A percentile compares a stretch with the other conserved stretches of the same genome.
These are phyloP conservation scores for Hemicordylus capensis DNA, from an alignment of 2,113 vertebrate genomes.

Conservation along the genomic window DNA sequence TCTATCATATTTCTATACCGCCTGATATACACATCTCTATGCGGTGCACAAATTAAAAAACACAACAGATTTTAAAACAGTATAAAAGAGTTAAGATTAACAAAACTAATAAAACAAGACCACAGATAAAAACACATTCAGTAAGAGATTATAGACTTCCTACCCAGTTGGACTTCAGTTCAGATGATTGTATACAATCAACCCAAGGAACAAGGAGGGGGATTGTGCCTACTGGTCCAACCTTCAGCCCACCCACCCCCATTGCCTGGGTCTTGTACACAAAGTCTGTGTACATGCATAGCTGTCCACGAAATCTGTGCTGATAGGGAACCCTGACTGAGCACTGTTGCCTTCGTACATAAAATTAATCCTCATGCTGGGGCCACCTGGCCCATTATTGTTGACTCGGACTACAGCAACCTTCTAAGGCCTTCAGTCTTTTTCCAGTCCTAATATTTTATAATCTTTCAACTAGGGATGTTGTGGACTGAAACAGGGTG, in stretches of 20 bases:
- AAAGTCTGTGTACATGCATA: background rate
- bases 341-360: background rate
- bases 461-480: background rate
- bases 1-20: too few species aligned
- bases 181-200: background rate
- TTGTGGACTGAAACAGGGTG: background rate
- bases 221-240: background rate
- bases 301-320: background rate
- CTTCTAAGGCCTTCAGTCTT: background rate
- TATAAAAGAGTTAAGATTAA: too few species aligned
- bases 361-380: background rate
- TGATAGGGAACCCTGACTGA: background rate
- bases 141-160: background rate
- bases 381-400: background rate
- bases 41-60: too few species aligned
- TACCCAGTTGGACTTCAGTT: background rate
- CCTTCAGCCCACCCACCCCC: too few species aligned
- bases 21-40: too few species aligned
- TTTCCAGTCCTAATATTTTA: background rate
- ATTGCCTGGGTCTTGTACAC: background rate
- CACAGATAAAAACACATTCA: too few species aligned
- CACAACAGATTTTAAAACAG: too few species aligned
- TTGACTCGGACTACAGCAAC: background rate
- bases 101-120: too few species aligned
- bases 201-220: background rate